A percentile compares a stretch with the other conserved stretches of the same genome.
Conservation (phyloP, 1,140 invertebrate species). For the Mya arenaria region DNA sequence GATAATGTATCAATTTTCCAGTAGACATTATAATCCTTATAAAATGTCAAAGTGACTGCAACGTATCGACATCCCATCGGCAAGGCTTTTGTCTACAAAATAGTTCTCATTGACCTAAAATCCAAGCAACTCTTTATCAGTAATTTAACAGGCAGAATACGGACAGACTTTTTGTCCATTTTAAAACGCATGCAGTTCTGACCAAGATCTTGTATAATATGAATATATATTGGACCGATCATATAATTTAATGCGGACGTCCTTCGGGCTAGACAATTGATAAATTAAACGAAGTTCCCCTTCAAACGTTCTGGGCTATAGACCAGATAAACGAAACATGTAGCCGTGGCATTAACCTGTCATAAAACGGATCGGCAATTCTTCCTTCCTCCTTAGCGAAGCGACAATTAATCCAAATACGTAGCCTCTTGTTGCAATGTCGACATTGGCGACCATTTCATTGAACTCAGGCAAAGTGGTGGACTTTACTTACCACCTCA, state of each 20-base stretch:
- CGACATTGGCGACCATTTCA: too few relatives aligned
- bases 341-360: constrained; percentile 14
- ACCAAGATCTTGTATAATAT: neutral
- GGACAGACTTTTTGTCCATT: neutral
- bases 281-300: constrained; percentile 39
- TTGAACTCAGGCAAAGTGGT: too few relatives aligned
- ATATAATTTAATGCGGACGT: constrained; percentile 48
- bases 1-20: neutral
- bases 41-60: neutral
- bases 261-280: constrained; percentile 53
- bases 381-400: neutral
- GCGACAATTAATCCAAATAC: too few relatives aligned
- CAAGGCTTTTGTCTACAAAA: constrained; percentile 5
- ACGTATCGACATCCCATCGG: neutral
- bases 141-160: constrained; percentile 1
- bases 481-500: neutral
- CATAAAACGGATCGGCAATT: constrained; percentile 25
- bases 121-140: constrained; percentile 34
- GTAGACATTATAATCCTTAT: neutral
- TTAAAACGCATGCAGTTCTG: neutral
- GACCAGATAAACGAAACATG: constrained; percentile 25
- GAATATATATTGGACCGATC: constrained; percentile 37
- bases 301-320: constrained; percentile 20
- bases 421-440: too few relatives aligned
- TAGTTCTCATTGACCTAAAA: constrained; percentile 27